Base-by-base conservation (phyloP, 1,140 invertebrate genomes). In the Apocrypta bakeri region DNA sequence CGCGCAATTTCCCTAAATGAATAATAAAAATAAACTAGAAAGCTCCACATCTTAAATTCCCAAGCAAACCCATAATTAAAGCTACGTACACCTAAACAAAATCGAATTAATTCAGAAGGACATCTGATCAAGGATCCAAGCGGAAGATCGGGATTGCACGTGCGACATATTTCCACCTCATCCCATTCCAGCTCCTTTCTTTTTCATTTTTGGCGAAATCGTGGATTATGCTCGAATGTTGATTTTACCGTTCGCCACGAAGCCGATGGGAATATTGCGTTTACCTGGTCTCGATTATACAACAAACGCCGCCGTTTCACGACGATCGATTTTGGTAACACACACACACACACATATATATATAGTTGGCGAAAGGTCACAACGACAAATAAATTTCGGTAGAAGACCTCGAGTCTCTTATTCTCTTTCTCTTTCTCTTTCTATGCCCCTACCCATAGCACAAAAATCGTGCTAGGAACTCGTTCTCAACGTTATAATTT, bases 321-420 rank as follows among this genome's bases (percentile, higher is more conserved):
- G 6, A 64, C 77, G 64, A 87, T 88, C 85, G 84, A 88, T 88
- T 87, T 87, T 85, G 81, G n/a, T n/a, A n/a, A n/a, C n/a, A n/a
- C n/a, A n/a, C n/a, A n/a, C n/a, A n/a, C n/a, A n/a, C n/a, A n/a
- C n/a, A n/a, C n/a, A n/a, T n/a, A n/a, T 69, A 83, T 80, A 79
- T 2, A 9, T 73, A 78, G 78, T 72, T 71, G 75, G 83, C 85
- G 80, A 90, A 90, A 90, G 89, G 90, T 90, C 87, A 89, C 86
- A 85, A 82, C 71, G 85, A 86, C 77, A 86, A 87, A 88, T 88
- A 86, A 87, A 88, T 90, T 90, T 90, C 84, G 86, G 85, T 73
- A 86, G 85, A 87, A 85, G 86, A 86, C 84, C 84, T 85, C 83
- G 77, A 66, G 76, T 73, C 64, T 81, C 69, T 69, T 24, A 61